Conservation (phyloP, 2,113 vertebrate genomes). For the Toxotes chatareus region DNA sequence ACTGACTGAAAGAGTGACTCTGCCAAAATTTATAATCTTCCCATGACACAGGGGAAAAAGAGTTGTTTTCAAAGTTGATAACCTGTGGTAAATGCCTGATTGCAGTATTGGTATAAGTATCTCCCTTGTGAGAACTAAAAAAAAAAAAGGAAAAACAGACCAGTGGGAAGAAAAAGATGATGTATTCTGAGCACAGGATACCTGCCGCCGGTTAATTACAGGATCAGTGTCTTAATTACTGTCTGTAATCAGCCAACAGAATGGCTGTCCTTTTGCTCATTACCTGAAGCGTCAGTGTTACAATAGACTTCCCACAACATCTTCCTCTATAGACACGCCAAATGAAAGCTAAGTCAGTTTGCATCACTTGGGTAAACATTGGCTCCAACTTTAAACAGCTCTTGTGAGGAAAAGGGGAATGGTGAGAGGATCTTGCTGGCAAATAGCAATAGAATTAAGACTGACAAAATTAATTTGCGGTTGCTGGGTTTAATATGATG, state of each 20-base stretch:
- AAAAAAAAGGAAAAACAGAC: conserved; percentile 7
- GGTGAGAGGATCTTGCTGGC: conserved; percentile 13
- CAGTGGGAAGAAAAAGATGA: conserved; percentile 28
- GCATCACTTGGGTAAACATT: conserved; percentile 45
- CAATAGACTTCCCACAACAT: conserved; percentile 36
- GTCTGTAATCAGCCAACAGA: conserved; percentile 69
- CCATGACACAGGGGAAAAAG: background rate
- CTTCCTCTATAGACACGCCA: background rate
- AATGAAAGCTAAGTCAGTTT: conserved; percentile 50
- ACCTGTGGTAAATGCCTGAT: conserved; percentile 38
- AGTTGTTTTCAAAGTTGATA: conserved; percentile 48
- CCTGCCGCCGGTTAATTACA: conserved; percentile 70
- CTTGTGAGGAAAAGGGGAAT: conserved; percentile 1
- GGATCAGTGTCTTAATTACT: conserved; percentile 77
- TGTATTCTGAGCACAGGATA: conserved; percentile 60
- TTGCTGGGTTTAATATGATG: conserved; percentile 9
- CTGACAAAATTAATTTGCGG: conserved; percentile 19
- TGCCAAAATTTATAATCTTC: conserved; percentile 60
- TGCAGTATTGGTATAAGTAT: conserved; percentile 35
- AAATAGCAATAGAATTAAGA: conserved; percentile 5
- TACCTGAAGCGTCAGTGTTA: conserved; percentile 64
- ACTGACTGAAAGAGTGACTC: conserved; percentile 43
- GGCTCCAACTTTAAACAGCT: conserved; percentile 46
- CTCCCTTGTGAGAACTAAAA: background rate
- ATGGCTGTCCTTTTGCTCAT: conserved; percentile 62